Evolutionary conservation across 2,888 invertebrate genomes (phyloP).

Genomic region (Microplitis manilae): DNA sequence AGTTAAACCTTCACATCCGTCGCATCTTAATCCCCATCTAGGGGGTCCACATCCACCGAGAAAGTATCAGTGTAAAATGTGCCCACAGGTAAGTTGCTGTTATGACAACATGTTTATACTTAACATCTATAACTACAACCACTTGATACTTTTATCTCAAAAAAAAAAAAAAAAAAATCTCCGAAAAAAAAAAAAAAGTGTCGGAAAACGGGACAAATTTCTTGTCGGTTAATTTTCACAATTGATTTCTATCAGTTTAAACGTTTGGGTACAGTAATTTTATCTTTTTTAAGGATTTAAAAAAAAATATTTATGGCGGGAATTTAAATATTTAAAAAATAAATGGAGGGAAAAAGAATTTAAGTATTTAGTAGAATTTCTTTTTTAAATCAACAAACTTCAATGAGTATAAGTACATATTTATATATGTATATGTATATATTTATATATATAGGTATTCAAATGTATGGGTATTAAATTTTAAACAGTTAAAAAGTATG

Average conservation of each 20-base stretch:
- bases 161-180: too few relatives aligned
- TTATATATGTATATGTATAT: too few relatives aligned
- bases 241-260: too few relatives aligned
- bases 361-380: background rate
- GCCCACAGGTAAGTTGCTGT: constrained; percentile 88
- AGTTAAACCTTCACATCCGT: constrained; percentile 69
- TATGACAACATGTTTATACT: background rate
- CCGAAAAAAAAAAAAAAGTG: too few relatives aligned
- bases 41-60: constrained; percentile 74
- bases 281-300: too few relatives aligned
- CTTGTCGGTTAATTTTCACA: too few relatives aligned
- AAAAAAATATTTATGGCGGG: too few relatives aligned
- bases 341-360: background rate
- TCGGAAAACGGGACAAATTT: too few relatives aligned
- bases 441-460: too few relatives aligned
- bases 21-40: constrained; percentile 70
- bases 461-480: background rate
- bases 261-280: too few relatives aligned
- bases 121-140: background rate
- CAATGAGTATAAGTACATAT: background rate
- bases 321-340: background rate
- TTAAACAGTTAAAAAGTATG: background rate
- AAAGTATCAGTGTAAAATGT: constrained; percentile 97
- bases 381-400: background rate
- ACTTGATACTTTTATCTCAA: background rate